Base-by-base conservation (phyloP, 92 coral and sea anemone genomes). In the Actinernus sp. region DNA sequence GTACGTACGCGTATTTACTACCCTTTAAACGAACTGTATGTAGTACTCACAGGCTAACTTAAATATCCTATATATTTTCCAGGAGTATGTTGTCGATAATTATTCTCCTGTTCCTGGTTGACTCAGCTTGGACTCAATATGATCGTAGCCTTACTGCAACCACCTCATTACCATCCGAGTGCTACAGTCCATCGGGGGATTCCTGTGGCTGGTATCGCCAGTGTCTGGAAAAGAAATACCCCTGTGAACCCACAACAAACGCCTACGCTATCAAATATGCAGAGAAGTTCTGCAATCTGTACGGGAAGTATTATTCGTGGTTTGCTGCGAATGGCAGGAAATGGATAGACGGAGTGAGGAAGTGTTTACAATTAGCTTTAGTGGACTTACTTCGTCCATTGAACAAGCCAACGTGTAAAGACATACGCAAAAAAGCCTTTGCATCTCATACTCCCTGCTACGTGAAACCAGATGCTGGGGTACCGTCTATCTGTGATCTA, bases 201-300 rank as follows among this genome's bases (percentile, higher is more conserved):
- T 62, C 77, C 1, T 86, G 92, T 51, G 28, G 61, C 18, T 86
- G 92, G 92, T 86, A 80, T 33, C 77, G 72, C 31, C 47, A 81
- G 51, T 86, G 92, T 50, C 40, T 86, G 53, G 78, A 74, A 23
- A 81, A 64, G 49, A 71, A 34, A 49, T 81, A 80, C 31, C 84
- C 92, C 6, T 86, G 92, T 25, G 72, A 86, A 62, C 79, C 62
- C 37, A 39, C 68, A 26, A 64, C 49, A 26, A 82, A 80, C 37
- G 88, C 82, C 7, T 86, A 86, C 27, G 92, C 92, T 3, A 57
- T 86, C n/a, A 34, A 22, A 39, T 86, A 65, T 19, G 92, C 92
- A 24, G 84, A 80, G 61, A 66, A 37, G 64, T 86, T 86, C 61
- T 86, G 92, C 63, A 63, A 37, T 3, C 19, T 68, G 63, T 86